Percentiles rank a stretch among this genome's conserved stretches.
These are phyloP conservation scores for Muscicapa adusta DNA, from an alignment of 2,113 vertebrate genomes.

Conservation along the genomic window DNA sequence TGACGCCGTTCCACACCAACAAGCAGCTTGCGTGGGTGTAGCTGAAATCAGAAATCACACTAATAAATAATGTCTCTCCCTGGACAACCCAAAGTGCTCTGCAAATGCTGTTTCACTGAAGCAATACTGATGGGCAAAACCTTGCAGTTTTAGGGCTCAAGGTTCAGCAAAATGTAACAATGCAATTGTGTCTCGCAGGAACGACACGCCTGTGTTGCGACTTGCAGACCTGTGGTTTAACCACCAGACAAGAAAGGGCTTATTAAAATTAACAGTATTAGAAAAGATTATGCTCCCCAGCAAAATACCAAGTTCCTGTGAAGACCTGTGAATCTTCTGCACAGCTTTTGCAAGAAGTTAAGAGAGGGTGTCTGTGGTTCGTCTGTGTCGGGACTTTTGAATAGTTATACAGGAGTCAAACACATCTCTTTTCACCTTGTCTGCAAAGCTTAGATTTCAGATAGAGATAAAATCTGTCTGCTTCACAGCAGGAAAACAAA, in stretches of 20 bases:
- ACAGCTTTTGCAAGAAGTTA: not conserved
- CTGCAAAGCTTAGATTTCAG: slow-evolving; percentile 37
- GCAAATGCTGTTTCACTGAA: not conserved
- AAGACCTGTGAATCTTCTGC: not conserved
- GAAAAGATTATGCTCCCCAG: slow-evolving; percentile 10
- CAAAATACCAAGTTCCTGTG: slow-evolving; percentile 35
- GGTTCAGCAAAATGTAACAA: not conserved
- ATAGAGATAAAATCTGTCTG: slow-evolving; percentile 5
- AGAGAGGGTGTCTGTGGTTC: not conserved
- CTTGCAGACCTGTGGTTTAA: slow-evolving; percentile 46
- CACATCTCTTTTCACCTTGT: not conserved
- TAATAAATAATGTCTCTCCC: slow-evolving; percentile 21
- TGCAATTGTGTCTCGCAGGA: not conserved
- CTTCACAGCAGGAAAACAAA: not conserved
- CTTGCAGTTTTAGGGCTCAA: not conserved
- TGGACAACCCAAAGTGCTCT: not conserved
- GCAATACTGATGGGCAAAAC: not conserved
- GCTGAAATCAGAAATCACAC: not conserved
- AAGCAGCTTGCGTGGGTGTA: slow-evolving; percentile 18
- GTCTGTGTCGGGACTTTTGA: not conserved
- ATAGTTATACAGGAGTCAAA: not conserved
- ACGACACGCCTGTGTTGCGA: not conserved
- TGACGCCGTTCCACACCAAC: slow-evolving; percentile 17
- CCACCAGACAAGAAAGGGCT: slow-evolving; percentile 42
- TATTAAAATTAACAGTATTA: slow-evolving; percentile 47